phyloP scores from a whole-genome alignment of 1,140 invertebrate species.

The Gonatopus flavifemur region DNA sequence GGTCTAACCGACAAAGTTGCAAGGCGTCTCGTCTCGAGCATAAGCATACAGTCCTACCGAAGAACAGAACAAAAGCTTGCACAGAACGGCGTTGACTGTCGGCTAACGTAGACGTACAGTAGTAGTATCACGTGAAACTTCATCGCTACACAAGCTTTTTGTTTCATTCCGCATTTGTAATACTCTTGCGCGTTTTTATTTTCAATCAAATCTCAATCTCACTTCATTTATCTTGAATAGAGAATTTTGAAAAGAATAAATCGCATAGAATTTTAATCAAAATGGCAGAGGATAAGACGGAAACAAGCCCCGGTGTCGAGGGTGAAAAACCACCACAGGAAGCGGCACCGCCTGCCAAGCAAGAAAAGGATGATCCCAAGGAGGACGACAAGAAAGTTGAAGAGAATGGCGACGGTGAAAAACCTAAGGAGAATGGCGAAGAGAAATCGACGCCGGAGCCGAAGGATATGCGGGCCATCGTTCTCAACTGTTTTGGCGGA shows the following conservation, averaged over 20 bases:
- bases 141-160: neutral
- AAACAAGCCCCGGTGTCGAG: conserved; percentile 43
- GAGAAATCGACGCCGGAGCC: conserved; percentile 63
- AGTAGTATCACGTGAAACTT: conserved; percentile 2
- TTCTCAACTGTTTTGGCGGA: conserved; percentile 81
- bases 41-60: conserved; percentile 11
- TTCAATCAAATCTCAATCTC: conserved; percentile 3
- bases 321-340: conserved; percentile 45
- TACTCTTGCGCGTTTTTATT: neutral
- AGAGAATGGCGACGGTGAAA: conserved; percentile 58
- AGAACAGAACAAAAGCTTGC: conserved; percentile 21
- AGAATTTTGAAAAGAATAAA: neutral
- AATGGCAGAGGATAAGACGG: conserved; percentile 57
- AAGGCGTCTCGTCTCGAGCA: conserved; percentile 14
- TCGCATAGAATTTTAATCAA: conserved; percentile 17
- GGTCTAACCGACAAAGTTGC: conserved; percentile 31
- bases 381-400: conserved; percentile 58
- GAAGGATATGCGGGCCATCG: conserved; percentile 82
- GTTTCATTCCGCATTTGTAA: neutral
- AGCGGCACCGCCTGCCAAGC: conserved; percentile 33
- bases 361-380: conserved; percentile 37
- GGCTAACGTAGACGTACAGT: conserved; percentile 35
- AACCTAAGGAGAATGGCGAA: conserved; percentile 57
- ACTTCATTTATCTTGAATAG: neutral
- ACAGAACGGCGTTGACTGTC: conserved; percentile 45